A percentile compares a stretch with the other conserved stretches of the same genome.
Evolutionary conservation across 2,888 invertebrate genomes (phyloP).

Genomic region (Xestia sexstrigata): DNA sequence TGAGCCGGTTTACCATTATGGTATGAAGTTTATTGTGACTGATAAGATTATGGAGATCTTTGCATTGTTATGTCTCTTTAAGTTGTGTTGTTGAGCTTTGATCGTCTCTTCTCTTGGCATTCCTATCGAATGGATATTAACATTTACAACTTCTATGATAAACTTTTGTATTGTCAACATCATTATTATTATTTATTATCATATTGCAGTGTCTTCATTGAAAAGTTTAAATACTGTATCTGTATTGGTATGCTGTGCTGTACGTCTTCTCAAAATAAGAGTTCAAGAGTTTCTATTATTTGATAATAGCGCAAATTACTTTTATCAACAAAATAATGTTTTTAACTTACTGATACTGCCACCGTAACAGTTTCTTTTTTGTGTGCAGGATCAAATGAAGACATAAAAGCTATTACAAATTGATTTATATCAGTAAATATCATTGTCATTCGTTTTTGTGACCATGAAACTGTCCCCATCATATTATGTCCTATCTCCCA

Average conservation of each 20-base stretch:
- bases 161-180: background rate
- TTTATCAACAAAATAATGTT: background rate
- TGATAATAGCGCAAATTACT: background rate
- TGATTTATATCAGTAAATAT: conserved; percentile 69
- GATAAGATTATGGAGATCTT: conserved; percentile 38
- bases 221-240: background rate
- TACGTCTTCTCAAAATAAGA: background rate
- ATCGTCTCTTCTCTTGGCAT: background rate
- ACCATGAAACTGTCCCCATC: conserved; percentile 49
- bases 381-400: conserved; percentile 35
- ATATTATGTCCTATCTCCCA: conserved; percentile 60
- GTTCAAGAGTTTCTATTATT: background rate
- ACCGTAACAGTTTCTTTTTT: background rate
- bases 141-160: background rate
- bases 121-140: background rate
- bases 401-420: conserved; percentile 33
- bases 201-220: background rate
- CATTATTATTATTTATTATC: too few species aligned
- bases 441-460: conserved; percentile 54
- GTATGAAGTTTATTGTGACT: conserved; percentile 34
- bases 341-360: background rate
- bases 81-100: conserved; percentile 14
- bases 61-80: conserved; percentile 19
- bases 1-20: conserved; percentile 29
- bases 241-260: background rate